A percentile compares a stretch with the other conserved stretches of the same genome.
phyloP scores from a whole-genome alignment of 1,140 invertebrate species.

The Anoplolepis gracilipes region DNA sequence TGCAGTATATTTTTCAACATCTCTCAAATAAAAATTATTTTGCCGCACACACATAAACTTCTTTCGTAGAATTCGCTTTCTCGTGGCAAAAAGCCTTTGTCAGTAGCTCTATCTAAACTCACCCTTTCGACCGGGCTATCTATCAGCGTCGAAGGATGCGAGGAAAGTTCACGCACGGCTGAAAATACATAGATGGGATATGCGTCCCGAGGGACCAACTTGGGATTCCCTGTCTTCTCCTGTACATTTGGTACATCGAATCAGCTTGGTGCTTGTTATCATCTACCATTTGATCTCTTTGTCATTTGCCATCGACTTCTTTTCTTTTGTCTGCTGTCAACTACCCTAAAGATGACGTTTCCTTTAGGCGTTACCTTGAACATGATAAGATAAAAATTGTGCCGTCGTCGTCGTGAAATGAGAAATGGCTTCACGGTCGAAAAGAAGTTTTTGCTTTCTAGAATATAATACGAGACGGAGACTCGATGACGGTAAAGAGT shows the following conservation, averaged over 20 bases:
- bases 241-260: conserved; percentile 62
- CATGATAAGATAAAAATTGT: conserved; percentile 30
- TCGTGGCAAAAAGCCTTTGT: conserved; percentile 22
- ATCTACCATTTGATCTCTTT: conserved; percentile 64
- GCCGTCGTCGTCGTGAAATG: not conserved
- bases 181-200: conserved; percentile 62
- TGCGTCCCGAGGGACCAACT: conserved; percentile 45
- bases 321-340: conserved; percentile 53
- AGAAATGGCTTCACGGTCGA: not conserved
- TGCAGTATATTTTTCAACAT: conserved; percentile 41
- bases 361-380: not conserved
- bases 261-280: conserved; percentile 69
- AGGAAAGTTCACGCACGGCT: conserved; percentile 56
- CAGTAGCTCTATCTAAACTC: conserved; percentile 49
- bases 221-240: conserved; percentile 7
- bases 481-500: not conserved
- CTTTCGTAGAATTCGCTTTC: not conserved
- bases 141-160: conserved; percentile 62
- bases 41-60: not conserved
- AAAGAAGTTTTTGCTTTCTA: conserved; percentile 4
- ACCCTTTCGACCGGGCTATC: conserved; percentile 53
- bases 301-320: conserved; percentile 51
- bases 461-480: conserved; percentile 7
- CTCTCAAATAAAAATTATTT: conserved; percentile 51
- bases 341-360: conserved; percentile 34